phyloP scores from a whole-genome alignment of 2,888 invertebrate genomes.

The Drymonia ruficornis region DNA sequence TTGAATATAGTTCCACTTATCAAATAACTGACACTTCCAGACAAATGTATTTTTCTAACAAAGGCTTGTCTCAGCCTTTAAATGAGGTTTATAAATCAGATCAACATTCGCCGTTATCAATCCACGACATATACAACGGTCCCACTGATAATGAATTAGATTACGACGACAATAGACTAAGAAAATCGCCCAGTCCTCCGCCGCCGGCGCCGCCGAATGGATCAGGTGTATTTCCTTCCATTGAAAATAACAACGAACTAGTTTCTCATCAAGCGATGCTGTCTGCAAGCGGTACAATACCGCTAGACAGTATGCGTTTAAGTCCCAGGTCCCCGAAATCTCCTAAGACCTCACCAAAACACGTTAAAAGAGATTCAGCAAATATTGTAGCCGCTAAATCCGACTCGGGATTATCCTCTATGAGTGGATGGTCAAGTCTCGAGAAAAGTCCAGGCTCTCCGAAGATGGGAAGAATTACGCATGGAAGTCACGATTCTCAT shows the following conservation, averaged over 20 bases:
- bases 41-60: conserved; percentile 68
- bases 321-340: conserved; percentile 90
- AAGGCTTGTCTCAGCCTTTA: conserved; percentile 68
- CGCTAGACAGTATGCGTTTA: conserved; percentile 80
- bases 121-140: conserved; percentile 87
- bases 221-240: conserved; percentile 74
- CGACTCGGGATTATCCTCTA: conserved; percentile 93
- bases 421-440: conserved; percentile 94
- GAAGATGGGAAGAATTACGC: conserved; percentile 81
- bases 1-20: conserved; percentile 84
- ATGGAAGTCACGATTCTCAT: conserved; percentile 69
- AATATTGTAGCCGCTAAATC: conserved; percentile 91
- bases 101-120: conserved; percentile 86
- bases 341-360: conserved; percentile 89
- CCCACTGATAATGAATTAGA: conserved; percentile 73
- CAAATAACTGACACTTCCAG: conserved; percentile 69
- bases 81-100: conserved; percentile 83
- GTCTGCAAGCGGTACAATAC: conserved; percentile 56
- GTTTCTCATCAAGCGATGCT: conserved; percentile 61
- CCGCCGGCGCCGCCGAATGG: conserved; percentile 92
- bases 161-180: conserved; percentile 77
- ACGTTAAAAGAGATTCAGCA: conserved; percentile 83
- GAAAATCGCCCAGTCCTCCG: conserved; percentile 89
- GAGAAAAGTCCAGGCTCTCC: conserved; percentile 94
- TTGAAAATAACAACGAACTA: conserved; percentile 67